phyloP scores from a whole-genome alignment of 2,888 invertebrate species.

The Empis livida region DNA sequence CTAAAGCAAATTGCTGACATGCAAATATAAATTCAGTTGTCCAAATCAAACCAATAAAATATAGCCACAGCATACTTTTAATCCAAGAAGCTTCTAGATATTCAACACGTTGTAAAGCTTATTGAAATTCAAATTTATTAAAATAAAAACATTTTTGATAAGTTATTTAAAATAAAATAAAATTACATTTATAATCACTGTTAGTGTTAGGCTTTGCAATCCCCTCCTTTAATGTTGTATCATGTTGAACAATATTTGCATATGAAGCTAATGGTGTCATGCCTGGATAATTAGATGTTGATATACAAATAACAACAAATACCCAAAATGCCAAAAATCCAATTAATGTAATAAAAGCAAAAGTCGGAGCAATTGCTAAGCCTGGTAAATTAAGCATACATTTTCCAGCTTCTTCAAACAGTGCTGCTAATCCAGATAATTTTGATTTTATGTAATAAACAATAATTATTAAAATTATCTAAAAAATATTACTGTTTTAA shows the following conservation, averaged over 20 bases:
- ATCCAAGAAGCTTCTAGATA: conserved; percentile 67
- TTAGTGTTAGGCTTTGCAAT: conserved; percentile 17
- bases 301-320: conserved; percentile 60
- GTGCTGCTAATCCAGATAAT: conserved; percentile 65
- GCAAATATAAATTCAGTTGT: conserved; percentile 87
- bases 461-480: conserved; percentile 60
- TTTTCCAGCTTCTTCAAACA: conserved; percentile 82
- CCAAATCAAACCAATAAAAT: conserved; percentile 83
- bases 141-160: conserved; percentile 10
- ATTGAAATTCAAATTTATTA: conserved; percentile 15
- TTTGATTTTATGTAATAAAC: conserved; percentile 67
- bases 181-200: conserved; percentile 25
- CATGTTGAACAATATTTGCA: conserved; percentile 15
- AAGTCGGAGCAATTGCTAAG: conserved; percentile 68
- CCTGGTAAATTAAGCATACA: conserved; percentile 76
- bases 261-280: conserved; percentile 36
- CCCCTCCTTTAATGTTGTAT: conserved; percentile 13
- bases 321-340: conserved; percentile 80
- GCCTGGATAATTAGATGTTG: conserved; percentile 67
- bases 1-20: conserved; percentile 87
- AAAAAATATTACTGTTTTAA: conserved; percentile 21
- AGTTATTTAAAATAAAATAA: background rate
- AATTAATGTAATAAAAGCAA: conserved; percentile 68
- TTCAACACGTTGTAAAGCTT: conserved; percentile 53
- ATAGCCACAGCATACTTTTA: conserved; percentile 90